Percentiles rank a stretch among this genome's conserved stretches.
Evolutionary conservation across 2,113 vertebrate genomes (phyloP).

Genomic region (Silurus meridionalis): DNA sequence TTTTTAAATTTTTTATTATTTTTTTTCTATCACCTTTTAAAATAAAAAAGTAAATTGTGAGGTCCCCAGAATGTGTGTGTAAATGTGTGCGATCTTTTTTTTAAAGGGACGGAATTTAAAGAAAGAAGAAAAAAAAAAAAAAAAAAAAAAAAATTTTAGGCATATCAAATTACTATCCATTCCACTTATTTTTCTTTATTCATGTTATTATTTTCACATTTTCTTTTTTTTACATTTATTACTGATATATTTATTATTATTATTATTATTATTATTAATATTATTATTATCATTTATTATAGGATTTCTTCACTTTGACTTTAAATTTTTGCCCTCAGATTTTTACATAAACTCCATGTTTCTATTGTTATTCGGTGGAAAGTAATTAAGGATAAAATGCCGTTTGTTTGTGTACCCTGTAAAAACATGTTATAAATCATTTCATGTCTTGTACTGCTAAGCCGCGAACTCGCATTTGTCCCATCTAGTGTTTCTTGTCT

Average conservation of each 20-base stretch:
- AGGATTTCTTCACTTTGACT: not conserved
- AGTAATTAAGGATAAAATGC: not conserved
- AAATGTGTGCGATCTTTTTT: too few relatives aligned
- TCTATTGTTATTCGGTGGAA: not conserved
- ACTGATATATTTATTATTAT: too few relatives aligned
- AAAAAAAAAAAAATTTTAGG: too few relatives aligned
- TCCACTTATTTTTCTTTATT: not conserved
- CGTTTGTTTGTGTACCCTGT: constrained; percentile 45
- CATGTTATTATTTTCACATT: too few relatives aligned
- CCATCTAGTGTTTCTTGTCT: constrained; percentile 55
- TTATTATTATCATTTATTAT: not conserved
- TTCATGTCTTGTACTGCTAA: constrained; percentile 31
- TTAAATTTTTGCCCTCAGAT: not conserved
- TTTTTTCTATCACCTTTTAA: too few relatives aligned
- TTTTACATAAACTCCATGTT: not conserved
- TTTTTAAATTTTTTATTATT: too few relatives aligned
- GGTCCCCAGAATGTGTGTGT: too few relatives aligned
- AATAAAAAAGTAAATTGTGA: too few relatives aligned
- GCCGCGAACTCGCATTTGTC: constrained; percentile 59
- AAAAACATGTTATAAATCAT: constrained; percentile 29
- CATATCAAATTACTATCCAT: too few relatives aligned
- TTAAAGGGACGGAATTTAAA: too few relatives aligned
- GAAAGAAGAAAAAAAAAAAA: too few relatives aligned
- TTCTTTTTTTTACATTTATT: too few relatives aligned
- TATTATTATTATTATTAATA: not conserved